Evolutionary conservation across 2,797 vertebrate species (phyloP).

Genomic region (Peromyscus aztecus): DNA sequence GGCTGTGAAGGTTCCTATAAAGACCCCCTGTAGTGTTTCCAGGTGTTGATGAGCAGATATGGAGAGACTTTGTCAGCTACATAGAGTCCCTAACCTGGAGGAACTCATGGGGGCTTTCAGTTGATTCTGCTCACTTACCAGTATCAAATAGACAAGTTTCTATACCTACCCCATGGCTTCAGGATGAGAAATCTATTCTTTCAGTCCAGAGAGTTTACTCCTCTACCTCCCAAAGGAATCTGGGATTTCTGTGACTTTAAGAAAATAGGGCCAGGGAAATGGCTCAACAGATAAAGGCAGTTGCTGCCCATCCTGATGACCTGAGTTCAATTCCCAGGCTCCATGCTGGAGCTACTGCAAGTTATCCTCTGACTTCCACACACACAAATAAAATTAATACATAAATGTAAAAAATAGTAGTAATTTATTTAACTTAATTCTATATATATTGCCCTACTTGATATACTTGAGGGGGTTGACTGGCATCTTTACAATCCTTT

Average conservation of each 20-base stretch:
- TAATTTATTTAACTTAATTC: constrained; percentile 40
- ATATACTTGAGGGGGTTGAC: neutral
- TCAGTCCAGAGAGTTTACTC: neutral
- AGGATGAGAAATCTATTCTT: constrained; percentile 44
- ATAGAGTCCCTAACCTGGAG: constrained; percentile 6
- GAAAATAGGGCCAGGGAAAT: neutral
- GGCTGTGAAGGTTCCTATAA: neutral
- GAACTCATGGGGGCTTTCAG: neutral
- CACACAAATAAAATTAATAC: neutral
- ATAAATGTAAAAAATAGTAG: neutral
- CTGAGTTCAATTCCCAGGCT: neutral
- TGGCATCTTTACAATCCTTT: constrained; percentile 33
- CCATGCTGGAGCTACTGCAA: neutral
- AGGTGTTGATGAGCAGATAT: neutral
- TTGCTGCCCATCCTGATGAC: neutral
- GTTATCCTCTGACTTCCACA: neutral
- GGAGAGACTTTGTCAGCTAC: neutral
- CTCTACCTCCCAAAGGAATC: neutral
- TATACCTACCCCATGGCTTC: neutral
- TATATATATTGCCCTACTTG: neutral
- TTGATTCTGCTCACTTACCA: neutral
- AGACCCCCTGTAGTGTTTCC: neutral
- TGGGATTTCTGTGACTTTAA: constrained; percentile 63
- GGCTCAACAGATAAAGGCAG: neutral
- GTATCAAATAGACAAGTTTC: neutral